Base-by-base conservation (phyloP, 2,797 vertebrate genomes). In the Rhinophrynus dorsalis region DNA sequence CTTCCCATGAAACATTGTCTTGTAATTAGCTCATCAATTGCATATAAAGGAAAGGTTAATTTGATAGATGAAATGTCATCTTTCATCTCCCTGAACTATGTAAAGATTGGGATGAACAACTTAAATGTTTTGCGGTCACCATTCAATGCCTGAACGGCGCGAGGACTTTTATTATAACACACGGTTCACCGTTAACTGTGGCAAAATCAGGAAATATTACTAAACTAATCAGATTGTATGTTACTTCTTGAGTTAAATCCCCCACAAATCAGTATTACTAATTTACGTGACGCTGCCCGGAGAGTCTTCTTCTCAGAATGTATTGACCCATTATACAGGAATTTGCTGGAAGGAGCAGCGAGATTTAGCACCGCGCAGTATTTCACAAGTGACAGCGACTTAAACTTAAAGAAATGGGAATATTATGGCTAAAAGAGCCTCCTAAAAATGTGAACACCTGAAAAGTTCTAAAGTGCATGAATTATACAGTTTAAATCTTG, bases 41-140 rank as follows among this genome's bases (percentile, higher is more conserved):
- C 40, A 67, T 47, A 57, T 57, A 67, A 56, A 55, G 20, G 17
- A 65, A 65, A 67, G 52, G 64, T 67, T 67, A 57, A 56, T 67
- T 67, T 67, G 32, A 47, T 56, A 57, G 52, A 67, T 67, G 52
- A 57, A 67, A 67, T 67, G 38, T 57, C 52, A 48, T 47, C 64
- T 26, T 57, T 67, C 64, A 35, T 18, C 52, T 67, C 40, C 11
- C 7, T 51, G 64, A 57, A 47, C 52, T 57, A 35, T 54, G 35
- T 47, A 47, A 67, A 57, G 64, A 67, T 47, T 35, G 52, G 20
- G 38, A 37, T 12, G 61, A 52, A 38, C 61, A 52, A 27, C 21
- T 38, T 27, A 64, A 64, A 64, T 64, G 61, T 64, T 64, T 51
- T 40, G 20, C 13, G 47, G 61, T 64, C 61, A 52, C 26, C 27